Evolutionary conservation across 2,888 invertebrate species (phyloP), one percentile per base, ranked within the genome.

Genomic region (Xanthorhoe spadicearia): DNA sequence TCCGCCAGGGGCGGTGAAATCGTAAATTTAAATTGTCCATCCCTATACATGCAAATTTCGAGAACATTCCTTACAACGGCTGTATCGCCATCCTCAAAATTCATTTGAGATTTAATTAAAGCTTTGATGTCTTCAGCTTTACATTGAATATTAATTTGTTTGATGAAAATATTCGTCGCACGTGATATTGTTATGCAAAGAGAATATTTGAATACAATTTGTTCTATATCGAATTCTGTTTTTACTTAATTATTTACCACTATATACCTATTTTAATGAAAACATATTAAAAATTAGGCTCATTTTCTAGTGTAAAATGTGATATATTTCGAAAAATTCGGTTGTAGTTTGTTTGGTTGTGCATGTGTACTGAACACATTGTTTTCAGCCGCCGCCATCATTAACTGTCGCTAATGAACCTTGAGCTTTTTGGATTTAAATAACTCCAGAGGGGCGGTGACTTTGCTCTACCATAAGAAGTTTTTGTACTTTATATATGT

Each of bases 11-110:
- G 88, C 80, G 85, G 83, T 73, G 84, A 85, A 89, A 89, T 87
- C 92, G 92, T 92, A 92, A 93, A 92, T 93, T 92, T 90, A 91
- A 92, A 92, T 91, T 90, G 92, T 91, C 88, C 90, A 89, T 87
- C 87, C 88, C 87, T 87, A 86, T 86, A 88, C 87, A 92, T 91
- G 92, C 87, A 91, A 92, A 92, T 92, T 90, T 89, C 83, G 83
- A 78, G 82, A 83, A 78, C 79, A 83, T 86, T 83, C 87, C 83
- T 85, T 88, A 86, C 88, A 86, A 88, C 87, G 85, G 86, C 82
- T 78, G 78, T 80, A 81, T 85, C 81, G 85, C 83, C 76, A 74
- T 56, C 58, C 64, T 68, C 53, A 66, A 66, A 72, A 72, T 74
- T 72, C 69, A 70, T 74, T 71, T 66, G 55, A 65, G 66, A 70